Conservation (phyloP, 2,113 vertebrate genomes). For the Anser cygnoides region DNA sequence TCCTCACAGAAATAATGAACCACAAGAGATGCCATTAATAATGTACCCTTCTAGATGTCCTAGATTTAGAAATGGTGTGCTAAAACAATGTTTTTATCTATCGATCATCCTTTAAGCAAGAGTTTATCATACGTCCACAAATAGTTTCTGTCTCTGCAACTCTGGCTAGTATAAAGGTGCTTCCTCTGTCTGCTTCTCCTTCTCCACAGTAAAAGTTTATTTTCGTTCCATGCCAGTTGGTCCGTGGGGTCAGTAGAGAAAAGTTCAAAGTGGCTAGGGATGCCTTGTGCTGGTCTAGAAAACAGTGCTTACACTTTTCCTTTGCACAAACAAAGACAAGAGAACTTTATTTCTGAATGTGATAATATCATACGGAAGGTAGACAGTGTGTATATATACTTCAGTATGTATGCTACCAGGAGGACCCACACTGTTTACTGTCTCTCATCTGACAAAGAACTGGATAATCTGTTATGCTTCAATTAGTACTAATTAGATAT, state of each 20-base stretch:
- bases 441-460: background rate
- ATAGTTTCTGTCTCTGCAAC: background rate
- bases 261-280: background rate
- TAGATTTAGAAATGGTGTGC: background rate
- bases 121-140: background rate
- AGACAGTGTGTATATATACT: background rate
- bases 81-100: conserved; percentile 15
- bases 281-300: background rate
- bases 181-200: background rate
- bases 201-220: background rate
- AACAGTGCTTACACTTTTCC: background rate
- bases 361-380: background rate
- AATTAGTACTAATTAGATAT: background rate
- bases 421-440: background rate
- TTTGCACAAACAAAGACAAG: background rate
- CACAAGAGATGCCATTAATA: conserved; percentile 30
- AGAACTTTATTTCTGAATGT: background rate
- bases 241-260: background rate
- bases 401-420: background rate
- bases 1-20: conserved; percentile 19
- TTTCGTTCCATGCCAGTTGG: background rate
- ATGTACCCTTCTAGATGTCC: background rate
- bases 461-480: background rate
- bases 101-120: background rate
- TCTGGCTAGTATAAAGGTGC: background rate